These are phyloP conservation scores for Coracopsis vasa DNA, from an alignment of 2,113 vertebrate genomes.

Conservation along the genomic window DNA sequence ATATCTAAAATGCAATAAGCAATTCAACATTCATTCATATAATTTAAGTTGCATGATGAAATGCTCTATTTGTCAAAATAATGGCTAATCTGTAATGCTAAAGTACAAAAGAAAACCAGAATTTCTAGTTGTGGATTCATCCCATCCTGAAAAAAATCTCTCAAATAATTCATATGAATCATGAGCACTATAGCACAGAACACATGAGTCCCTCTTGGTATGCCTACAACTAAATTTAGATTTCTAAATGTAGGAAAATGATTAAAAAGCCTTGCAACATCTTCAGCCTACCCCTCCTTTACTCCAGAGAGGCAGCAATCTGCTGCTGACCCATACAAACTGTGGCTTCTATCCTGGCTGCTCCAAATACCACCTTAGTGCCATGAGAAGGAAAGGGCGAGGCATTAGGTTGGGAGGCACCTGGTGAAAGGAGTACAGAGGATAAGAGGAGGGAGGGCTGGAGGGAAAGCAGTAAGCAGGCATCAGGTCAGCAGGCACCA, in stretches of 20 bases:
- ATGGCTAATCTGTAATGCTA: neutral
- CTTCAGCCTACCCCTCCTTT: neutral
- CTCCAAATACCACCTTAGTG: neutral
- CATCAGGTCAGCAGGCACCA: neutral
- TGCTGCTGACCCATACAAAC: neutral
- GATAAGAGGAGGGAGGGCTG: neutral
- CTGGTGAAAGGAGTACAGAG: neutral
- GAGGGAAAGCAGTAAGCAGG: neutral
- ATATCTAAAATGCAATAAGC: neutral
- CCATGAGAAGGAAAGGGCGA: neutral
- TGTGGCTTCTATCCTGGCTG: neutral
- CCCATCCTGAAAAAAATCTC: neutral
- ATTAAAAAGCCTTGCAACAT: neutral
- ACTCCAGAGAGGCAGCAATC: neutral
- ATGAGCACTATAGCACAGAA: neutral
- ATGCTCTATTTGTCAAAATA: neutral
- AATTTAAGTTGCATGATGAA: neutral
- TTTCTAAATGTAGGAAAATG: neutral
- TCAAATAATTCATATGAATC: neutral
- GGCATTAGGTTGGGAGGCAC: neutral
- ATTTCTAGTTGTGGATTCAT: neutral
- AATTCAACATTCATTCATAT: neutral
- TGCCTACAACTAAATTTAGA: neutral
- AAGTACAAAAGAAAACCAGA: neutral
- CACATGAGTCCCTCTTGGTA: neutral